These are phyloP conservation scores for Craniophora ligustri DNA, from an alignment of 2,888 invertebrate genomes.

Conservation along the genomic window DNA sequence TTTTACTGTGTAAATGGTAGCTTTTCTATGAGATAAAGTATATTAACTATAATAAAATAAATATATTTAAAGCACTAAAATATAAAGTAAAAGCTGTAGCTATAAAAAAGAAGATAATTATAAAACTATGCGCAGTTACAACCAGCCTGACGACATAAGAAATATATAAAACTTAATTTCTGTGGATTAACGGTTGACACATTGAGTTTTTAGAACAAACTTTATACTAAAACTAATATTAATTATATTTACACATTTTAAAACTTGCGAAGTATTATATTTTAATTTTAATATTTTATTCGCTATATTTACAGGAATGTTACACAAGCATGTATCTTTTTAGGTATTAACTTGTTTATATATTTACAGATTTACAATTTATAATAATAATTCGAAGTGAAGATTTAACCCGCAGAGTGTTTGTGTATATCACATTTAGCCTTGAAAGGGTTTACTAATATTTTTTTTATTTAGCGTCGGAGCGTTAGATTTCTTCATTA, in stretches of 20 bases:
- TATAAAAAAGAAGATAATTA: conserved; percentile 30
- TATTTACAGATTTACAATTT: too few relatives aligned
- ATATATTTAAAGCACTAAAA: conserved; percentile 37
- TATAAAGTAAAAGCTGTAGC: conserved; percentile 48
- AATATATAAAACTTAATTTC: conserved; percentile 26
- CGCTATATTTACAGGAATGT: too few relatives aligned
- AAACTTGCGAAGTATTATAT: too few relatives aligned
- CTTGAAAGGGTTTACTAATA: too few relatives aligned
- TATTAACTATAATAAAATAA: conserved; percentile 2
- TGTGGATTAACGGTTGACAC: conserved; percentile 6
- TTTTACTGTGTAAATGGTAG: not conserved
- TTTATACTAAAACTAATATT: not conserved
- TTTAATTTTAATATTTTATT: too few relatives aligned
- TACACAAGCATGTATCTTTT: too few relatives aligned
- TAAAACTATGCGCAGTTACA: conserved; percentile 36
- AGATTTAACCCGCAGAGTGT: too few relatives aligned
- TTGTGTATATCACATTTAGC: too few relatives aligned
- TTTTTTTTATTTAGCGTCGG: too few relatives aligned
- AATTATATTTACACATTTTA: not conserved
- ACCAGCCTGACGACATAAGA: conserved; percentile 35
- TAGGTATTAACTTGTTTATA: too few relatives aligned
- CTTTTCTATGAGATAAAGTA: not conserved
- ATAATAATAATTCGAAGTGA: too few relatives aligned
- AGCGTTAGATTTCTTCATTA: too few relatives aligned
- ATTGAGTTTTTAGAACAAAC: conserved; percentile 43